Evolutionary conservation across 2,888 invertebrate genomes (phyloP).

Genomic region (Ctena decussata): DNA sequence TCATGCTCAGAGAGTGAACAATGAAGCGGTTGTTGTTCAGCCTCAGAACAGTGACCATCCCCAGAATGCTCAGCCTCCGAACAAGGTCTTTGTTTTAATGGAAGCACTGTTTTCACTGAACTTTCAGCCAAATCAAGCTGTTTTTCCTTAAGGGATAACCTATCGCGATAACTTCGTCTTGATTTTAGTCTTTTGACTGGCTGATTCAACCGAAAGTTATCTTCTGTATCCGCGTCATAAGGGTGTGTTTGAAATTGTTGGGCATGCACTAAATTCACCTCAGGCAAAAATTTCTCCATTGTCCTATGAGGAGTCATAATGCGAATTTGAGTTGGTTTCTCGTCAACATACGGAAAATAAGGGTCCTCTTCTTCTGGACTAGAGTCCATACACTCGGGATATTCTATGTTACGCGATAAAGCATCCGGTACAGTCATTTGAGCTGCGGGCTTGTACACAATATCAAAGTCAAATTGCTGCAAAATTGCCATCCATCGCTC

Average conservation of each 20-base stretch:
- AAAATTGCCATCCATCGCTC: constrained; percentile 58
- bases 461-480: constrained; percentile 53
- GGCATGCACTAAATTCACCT: neutral
- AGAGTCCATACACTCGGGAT: neutral
- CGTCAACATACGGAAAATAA: constrained; percentile 45
- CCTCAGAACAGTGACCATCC: too few relatives aligned
- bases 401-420: neutral
- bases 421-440: constrained; percentile 40
- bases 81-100: too few relatives aligned
- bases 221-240: constrained; percentile 23
- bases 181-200: neutral
- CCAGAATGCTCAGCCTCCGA: too few relatives aligned
- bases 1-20: too few relatives aligned
- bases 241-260: neutral
- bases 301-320: neutral
- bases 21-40: too few relatives aligned
- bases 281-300: neutral
- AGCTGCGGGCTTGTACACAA: constrained; percentile 44
- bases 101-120: too few relatives aligned
- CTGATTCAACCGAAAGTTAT: neutral
- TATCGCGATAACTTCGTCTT: too few relatives aligned
- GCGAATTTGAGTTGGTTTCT: constrained; percentile 23
- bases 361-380: too few relatives aligned
- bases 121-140: too few relatives aligned
- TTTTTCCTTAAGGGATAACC: too few relatives aligned